A percentile compares a stretch with the other conserved stretches of the same genome.
Evolutionary conservation across 2,797 vertebrate species (phyloP).

Genomic region (Amblyraja radiata): DNA sequence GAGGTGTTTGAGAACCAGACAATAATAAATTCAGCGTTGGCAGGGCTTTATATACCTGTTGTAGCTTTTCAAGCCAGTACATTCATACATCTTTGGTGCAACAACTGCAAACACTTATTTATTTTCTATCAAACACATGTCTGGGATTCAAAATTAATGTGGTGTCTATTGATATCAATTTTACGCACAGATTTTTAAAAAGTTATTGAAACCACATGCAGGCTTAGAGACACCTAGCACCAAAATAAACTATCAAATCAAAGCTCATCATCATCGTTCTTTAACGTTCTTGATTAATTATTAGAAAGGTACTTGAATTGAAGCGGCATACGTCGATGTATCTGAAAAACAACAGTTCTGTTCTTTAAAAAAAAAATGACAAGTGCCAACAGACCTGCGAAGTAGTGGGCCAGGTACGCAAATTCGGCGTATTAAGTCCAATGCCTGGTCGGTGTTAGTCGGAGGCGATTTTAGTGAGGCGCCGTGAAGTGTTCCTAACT

Average conservation of each 20-base stretch:
- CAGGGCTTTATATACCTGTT: neutral
- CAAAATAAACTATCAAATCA: neutral
- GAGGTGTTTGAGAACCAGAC: neutral
- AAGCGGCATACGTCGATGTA: neutral
- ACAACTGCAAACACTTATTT: neutral
- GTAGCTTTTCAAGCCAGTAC: neutral
- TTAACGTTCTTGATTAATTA: neutral
- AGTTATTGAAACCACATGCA: neutral
- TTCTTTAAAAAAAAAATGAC: neutral
- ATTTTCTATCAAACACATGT: neutral
- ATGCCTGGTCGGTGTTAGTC: neutral
- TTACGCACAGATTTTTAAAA: neutral
- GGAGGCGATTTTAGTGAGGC: too few species aligned
- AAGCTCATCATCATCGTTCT: neutral
- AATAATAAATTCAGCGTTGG: neutral
- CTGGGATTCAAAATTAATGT: neutral
- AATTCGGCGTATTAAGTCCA: neutral
- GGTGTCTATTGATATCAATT: neutral
- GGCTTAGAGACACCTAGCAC: neutral
- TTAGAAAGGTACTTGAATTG: neutral
- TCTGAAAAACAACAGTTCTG: neutral
- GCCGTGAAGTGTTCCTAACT: neutral
- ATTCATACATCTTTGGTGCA: neutral
- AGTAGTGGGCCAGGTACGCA: neutral
- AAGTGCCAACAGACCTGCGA: slow-evolving; percentile 1